phyloP scores from a whole-genome alignment of 2,113 vertebrate genomes.

The Lepidothrix coronata region DNA sequence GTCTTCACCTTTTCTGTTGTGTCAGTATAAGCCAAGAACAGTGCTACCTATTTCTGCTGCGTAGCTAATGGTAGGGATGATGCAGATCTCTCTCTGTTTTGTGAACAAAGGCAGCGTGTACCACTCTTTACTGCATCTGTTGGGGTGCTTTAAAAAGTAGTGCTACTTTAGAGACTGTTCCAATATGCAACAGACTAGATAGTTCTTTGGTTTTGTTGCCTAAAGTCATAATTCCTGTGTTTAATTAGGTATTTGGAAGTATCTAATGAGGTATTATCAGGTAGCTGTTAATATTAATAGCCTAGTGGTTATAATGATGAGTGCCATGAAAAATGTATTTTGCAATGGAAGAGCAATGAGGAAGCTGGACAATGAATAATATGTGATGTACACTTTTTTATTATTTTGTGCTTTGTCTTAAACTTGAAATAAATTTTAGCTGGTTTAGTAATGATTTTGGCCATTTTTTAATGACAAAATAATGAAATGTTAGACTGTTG shows the following conservation, averaged over 20 bases:
- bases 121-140: fast-evolving
- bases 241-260: neutral
- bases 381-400: neutral
- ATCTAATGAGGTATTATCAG: neutral
- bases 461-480: neutral
- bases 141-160: neutral
- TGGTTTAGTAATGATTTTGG: neutral
- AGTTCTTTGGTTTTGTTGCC: neutral
- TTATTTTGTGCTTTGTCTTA: neutral
- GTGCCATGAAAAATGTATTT: neutral
- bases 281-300: neutral
- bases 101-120: fast-evolving
- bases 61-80: neutral
- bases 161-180: neutral
- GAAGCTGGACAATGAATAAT: neutral
- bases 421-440: neutral
- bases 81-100: neutral
- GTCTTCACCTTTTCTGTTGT: neutral
- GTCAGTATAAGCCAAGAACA: neutral
- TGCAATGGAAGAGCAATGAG: neutral
- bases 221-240: neutral
- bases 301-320: neutral
- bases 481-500: neutral
- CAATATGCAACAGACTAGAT: neutral
- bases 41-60: neutral